Conservation (phyloP, 2,797 vertebrate genomes). For the Neoniphon sammara region DNA sequence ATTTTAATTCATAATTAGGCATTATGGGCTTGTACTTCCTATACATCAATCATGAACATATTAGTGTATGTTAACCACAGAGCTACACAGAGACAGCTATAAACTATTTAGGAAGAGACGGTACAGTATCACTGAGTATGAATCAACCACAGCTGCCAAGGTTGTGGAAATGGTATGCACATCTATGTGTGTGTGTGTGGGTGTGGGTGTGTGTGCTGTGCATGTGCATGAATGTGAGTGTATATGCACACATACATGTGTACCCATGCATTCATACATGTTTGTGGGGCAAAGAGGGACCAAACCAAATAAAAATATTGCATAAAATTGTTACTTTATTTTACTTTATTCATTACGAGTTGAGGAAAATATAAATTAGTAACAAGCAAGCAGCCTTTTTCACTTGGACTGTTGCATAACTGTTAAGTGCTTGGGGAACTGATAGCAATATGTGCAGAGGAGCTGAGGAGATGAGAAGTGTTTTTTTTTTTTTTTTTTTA, state of each 20-base stretch:
- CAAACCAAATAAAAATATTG: neutral
- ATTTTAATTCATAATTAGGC: slow-evolving; percentile 22
- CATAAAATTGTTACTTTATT: neutral
- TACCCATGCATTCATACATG: neutral
- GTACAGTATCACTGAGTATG: slow-evolving; percentile 38
- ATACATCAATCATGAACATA: slow-evolving; percentile 23
- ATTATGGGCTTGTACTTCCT: slow-evolving; percentile 30
- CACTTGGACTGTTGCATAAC: slow-evolving; percentile 50
- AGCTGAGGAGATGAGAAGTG: slow-evolving; percentile 59
- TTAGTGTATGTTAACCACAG: slow-evolving; percentile 21
- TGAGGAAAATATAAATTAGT: slow-evolving; percentile 44
- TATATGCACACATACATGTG: neutral
- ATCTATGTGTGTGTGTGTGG: slow-evolving; percentile 29
- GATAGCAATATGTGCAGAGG: slow-evolving; percentile 47
- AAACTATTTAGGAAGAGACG: slow-evolving; percentile 23
- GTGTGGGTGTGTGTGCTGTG: neutral
- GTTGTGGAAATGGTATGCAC: slow-evolving; percentile 38
- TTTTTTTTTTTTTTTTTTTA: slow-evolving; percentile 56
- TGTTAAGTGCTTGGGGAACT: slow-evolving; percentile 45
- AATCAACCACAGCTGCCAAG: slow-evolving; percentile 45
- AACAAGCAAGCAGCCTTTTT: slow-evolving; percentile 32
- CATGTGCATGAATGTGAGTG: too few species aligned
- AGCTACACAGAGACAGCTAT: slow-evolving; percentile 15
- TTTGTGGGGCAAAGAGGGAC: slow-evolving; percentile 10
- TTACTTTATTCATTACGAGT: neutral